Evolutionary conservation across 1,140 invertebrate species (phyloP), one percentile per base, ranked within the genome.

Genomic region (Aphelenchoides avenae): DNA sequence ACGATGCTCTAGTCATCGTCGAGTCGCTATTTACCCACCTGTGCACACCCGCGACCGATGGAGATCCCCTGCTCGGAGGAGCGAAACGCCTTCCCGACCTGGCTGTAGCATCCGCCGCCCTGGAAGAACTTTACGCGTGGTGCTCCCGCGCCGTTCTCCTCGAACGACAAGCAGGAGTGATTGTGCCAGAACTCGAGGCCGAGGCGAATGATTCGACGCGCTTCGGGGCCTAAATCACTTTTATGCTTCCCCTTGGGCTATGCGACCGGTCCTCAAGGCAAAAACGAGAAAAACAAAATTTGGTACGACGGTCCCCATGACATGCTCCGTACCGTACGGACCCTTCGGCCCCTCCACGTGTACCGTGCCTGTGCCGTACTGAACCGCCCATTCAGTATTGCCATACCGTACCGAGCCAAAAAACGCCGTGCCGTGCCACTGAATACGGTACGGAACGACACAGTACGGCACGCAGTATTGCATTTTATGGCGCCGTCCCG

Each of bases 111-210:
- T 4, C 61, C 61, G 29, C 30, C 40, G 24, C 61, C 61, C 30
- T 47, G 20, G 36, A 68, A 70, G 66, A 63, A 63, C 7, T 43
- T 57, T 15, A 63, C 34, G 11, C 20, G 33, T 22, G 61, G 61
- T 15, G 18, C 18, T 1, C 22, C 22, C n/a, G 9, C 22, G 2
- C 61, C 61, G 39, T 63, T 62, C 36, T 63, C 61, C n/a, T 51
- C 9, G 37, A 63, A 63, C 9, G 57, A 64, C 13, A 68, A 9
- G 39, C 61, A 63, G 6, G 64, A 69, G 27, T 63, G 9, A 18
- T 70, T 31, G 1, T 49, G 31, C 61, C 61, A 63, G 43, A 71
- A 70, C 20, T n/a, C 27, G 18, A 42, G 33, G 5, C 55, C 67
- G 2, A 27, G 24, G 1, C 61, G 61, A 47, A 63, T 63, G 5